Conservation (phyloP, 2,888 invertebrate genomes). For the Capitulum mitella region DNA sequence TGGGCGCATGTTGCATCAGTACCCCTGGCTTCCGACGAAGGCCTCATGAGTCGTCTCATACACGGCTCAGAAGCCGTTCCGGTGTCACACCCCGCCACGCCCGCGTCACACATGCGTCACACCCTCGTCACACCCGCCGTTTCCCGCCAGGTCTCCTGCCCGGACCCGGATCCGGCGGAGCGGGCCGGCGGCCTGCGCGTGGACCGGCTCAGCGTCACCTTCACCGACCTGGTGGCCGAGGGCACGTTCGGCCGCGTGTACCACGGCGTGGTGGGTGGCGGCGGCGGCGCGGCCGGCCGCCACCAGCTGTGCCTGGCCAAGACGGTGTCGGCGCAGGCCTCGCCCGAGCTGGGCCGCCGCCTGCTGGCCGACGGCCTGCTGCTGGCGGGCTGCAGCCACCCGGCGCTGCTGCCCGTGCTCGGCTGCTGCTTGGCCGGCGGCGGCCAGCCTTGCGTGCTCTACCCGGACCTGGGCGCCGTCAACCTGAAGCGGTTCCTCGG, state of each 20-base stretch:
- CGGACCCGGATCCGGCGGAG: neutral
- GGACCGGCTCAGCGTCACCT: neutral
- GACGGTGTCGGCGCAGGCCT: conserved; percentile 18
- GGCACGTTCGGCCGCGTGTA: conserved; percentile 32
- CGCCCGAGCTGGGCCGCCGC: conserved; percentile 30
- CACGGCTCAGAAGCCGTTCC: too few species aligned
- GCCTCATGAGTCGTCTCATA: too few species aligned
- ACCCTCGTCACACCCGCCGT: too few species aligned
- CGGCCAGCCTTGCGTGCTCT: conserved; percentile 34
- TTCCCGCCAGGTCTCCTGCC: neutral
- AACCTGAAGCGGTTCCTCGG: conserved; percentile 33
- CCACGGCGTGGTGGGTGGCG: neutral
- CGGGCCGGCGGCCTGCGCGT: neutral
- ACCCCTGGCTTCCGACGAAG: too few species aligned
- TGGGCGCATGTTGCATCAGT: too few species aligned
- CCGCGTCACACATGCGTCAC: too few species aligned
- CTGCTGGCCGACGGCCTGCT: conserved; percentile 34
- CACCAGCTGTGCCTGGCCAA: neutral
- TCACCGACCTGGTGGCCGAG: conserved; percentile 29
- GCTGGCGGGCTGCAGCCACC: conserved; percentile 33
- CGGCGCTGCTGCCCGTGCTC: conserved; percentile 33
- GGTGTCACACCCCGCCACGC: too few species aligned
- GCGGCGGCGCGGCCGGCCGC: neutral
- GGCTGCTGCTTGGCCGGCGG: conserved; percentile 34
- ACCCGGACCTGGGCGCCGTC: conserved; percentile 33